These are phyloP conservation scores for Troides oblongomaculatus DNA, from an alignment of 2,888 invertebrate species.

Conservation along the genomic window DNA sequence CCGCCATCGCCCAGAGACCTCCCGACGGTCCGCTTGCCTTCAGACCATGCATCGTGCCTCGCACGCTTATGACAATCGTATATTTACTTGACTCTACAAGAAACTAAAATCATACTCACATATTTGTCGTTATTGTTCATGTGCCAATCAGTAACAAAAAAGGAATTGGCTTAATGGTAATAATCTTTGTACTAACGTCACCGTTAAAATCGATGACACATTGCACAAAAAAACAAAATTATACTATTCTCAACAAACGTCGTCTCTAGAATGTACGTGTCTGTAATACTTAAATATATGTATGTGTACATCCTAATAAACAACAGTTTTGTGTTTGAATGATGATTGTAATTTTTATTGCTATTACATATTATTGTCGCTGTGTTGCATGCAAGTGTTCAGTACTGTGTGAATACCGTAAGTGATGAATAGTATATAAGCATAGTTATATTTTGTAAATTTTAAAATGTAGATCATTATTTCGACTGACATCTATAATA, in stretches of 20 bases:
- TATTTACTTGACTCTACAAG: constrained; percentile 5
- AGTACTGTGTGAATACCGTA: constrained; percentile 15
- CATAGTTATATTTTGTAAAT: not conserved
- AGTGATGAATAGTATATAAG: not conserved
- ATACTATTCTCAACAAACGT: constrained; percentile 7
- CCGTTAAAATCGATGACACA: not conserved
- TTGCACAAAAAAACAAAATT: constrained; percentile 7
- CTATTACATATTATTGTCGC: constrained; percentile 40
- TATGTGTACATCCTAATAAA: constrained; percentile 2
- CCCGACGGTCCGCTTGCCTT: constrained; percentile 66
- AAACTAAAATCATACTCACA: constrained; percentile 28
- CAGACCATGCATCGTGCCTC: constrained; percentile 68
- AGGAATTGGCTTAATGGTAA: not conserved
- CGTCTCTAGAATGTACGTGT: constrained; percentile 7
- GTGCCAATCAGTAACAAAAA: not conserved
- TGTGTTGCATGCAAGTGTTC: constrained; percentile 60
- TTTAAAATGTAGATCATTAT: constrained; percentile 15
- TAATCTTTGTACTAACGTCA: constrained; percentile 15
- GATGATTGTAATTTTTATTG: constrained; percentile 21
- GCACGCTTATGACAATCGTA: constrained; percentile 65
- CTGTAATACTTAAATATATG: constrained; percentile 8
- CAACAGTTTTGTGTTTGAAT: constrained; percentile 7
- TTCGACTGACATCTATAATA: constrained; percentile 7
- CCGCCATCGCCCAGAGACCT: constrained; percentile 59
- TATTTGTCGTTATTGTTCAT: constrained; percentile 6